Percentiles rank a stretch among this genome's conserved stretches.
Conservation (phyloP, 2,113 vertebrate species). For the Lepus timidus region DNA sequence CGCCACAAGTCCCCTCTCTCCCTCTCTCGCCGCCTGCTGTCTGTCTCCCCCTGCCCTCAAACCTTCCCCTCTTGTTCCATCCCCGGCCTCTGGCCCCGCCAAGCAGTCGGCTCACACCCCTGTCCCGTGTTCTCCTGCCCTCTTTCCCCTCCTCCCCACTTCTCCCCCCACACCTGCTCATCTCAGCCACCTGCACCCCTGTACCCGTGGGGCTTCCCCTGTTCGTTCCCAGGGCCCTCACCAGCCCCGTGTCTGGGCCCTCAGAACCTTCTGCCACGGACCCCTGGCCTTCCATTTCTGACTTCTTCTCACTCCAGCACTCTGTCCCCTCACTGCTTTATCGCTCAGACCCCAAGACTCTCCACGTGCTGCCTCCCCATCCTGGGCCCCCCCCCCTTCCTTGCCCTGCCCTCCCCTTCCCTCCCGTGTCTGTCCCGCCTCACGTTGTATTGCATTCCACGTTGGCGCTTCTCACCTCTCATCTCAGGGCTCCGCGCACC, state of each 20-base stretch:
- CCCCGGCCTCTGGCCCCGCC: neutral
- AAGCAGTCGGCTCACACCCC: no score
- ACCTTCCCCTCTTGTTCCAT: neutral
- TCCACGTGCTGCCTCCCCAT: neutral
- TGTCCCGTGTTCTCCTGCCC: neutral
- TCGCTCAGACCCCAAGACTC: neutral
- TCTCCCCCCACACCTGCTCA: neutral
- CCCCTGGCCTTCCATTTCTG: neutral
- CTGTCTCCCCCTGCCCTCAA: neutral
- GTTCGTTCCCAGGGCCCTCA: neutral
- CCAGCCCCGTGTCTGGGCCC: neutral
- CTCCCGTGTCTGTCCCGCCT: neutral
- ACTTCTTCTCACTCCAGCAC: neutral
- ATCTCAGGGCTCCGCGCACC: neutral
- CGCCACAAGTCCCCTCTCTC: no score
- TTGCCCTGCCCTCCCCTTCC: neutral
- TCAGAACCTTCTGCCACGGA: neutral
- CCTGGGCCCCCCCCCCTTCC: neutral
- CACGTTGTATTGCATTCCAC: neutral
- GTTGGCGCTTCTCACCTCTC: neutral
- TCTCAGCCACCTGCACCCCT: neutral
- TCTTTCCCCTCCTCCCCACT: slow-evolving; percentile 32
- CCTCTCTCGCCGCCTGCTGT: no score
- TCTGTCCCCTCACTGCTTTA: neutral
- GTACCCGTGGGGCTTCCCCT: neutral